Evolutionary conservation across 2,797 vertebrate genomes (phyloP), one percentile per base, ranked within the genome.

Genomic region (Lepidocolaptes lacrymiger): DNA sequence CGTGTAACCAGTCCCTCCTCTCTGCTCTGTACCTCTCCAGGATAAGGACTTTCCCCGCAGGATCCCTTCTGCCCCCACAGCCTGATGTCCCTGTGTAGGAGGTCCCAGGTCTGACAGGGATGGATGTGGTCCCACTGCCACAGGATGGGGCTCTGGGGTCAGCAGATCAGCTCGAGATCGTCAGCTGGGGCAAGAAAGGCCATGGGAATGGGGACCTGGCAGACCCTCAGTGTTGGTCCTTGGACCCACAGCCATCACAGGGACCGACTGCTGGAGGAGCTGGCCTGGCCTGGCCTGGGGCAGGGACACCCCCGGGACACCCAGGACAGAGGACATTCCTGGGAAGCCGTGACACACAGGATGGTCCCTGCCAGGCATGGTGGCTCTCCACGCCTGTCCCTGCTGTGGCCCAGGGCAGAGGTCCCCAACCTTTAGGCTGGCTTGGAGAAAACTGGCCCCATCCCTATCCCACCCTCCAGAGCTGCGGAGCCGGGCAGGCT

Each of bases 1-100:
- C 3, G 0, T 1, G 3, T 34, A 32, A 14, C 20, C 36, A 21
- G 12, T 21, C 36, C 28, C 37, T 72, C 17, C 12, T 63, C 26
- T 46, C 59, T 34, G 63, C 59, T 51, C 51, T 28, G 37, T 27
- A 21, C 14, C 16, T 34, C 56, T 22, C 39, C 77, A 26, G 59
- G 77, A 73, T 30, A 27, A 24, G 32, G 56, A 11, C 41, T 36
- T n/a, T 21, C 71, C 52, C 52, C 24, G 37, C 20, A 20, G 3
- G 9, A 26, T 28, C 39, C 28, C 14, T 15, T 61, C 46, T 30
- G 19, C 4, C 61, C 39, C 27, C 16, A 20, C 24, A 34, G 26
- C 24, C 37, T 17, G 49, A 28, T 26, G 72, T 7, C 36, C 63
- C 30, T 16, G 3, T 36, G 36, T 43, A 30, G 54, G 49, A 28